These are phyloP conservation scores for Ammospiza caudacuta DNA, from an alignment of 2,113 vertebrate species.

Conservation along the genomic window DNA sequence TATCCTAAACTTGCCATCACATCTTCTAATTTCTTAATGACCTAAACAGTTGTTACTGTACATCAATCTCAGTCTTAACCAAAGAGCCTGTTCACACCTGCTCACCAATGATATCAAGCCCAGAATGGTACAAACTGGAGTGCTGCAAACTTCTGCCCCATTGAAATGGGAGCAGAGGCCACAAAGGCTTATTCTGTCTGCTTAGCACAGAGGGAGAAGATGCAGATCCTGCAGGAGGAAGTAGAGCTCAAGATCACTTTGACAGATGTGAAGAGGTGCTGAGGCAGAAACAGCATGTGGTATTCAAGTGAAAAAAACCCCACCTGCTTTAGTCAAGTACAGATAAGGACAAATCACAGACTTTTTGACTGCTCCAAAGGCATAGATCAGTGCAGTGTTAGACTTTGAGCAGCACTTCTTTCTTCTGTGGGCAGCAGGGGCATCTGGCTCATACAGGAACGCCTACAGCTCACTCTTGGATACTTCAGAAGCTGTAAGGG, in stretches of 20 bases:
- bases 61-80: background rate
- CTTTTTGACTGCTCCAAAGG: constrained; percentile 33
- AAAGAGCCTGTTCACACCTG: background rate
- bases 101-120: background rate
- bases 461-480: constrained; percentile 27
- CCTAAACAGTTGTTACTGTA: background rate
- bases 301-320: background rate
- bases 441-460: constrained; percentile 19
- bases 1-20: background rate
- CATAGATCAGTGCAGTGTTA: constrained; percentile 9
- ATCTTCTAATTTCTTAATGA: background rate
- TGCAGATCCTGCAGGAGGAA: constrained; percentile 8
- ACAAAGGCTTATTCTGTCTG: background rate
- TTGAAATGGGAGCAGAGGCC: background rate
- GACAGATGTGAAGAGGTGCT: background rate
- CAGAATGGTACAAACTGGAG: background rate
- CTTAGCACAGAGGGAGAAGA: background rate
- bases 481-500: constrained; percentile 16
- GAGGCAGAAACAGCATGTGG: constrained; percentile 46
- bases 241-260: constrained; percentile 22
- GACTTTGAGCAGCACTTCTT: constrained; percentile 47
- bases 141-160: background rate
- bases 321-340: constrained; percentile 18
- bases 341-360: constrained; percentile 38
- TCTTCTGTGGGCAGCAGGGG: constrained; percentile 36